A percentile compares a stretch with the other conserved stretches of the same genome.
These are phyloP conservation scores for Spermophilus dauricus DNA, from an alignment of 2,113 vertebrate species.

Conservation along the genomic window DNA sequence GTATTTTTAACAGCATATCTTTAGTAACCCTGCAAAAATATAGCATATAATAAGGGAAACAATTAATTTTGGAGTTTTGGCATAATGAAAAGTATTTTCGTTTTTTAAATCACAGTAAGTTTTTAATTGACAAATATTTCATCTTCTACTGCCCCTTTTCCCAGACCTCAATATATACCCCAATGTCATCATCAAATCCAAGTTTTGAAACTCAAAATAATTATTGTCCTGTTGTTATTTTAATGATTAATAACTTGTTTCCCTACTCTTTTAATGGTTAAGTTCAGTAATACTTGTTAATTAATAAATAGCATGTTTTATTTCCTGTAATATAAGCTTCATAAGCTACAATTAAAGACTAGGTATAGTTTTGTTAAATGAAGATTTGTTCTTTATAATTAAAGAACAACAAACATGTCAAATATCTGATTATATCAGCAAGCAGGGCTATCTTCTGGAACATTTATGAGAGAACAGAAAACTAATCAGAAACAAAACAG, in stretches of 20 bases:
- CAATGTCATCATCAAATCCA: not conserved
- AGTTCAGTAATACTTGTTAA: not conserved
- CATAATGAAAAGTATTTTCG: not conserved
- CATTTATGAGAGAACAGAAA: conserved; percentile 15
- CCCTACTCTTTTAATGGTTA: not conserved
- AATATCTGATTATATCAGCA: not conserved
- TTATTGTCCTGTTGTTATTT: not conserved
- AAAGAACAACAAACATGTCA: conserved; percentile 24
- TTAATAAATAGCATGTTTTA: not conserved
- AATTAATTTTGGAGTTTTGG: not conserved
- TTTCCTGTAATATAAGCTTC: not conserved
- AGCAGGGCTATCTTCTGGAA: not conserved
- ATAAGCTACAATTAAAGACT: not conserved
- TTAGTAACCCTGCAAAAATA: conserved; percentile 90
- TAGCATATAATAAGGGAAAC: not conserved
- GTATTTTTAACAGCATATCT: conserved; percentile 90
- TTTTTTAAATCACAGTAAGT: conserved; percentile 27
- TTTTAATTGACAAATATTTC: not conserved
- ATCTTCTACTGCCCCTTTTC: not conserved
- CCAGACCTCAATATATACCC: not conserved
- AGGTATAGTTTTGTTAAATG: conserved; percentile 44
- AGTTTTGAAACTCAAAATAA: not conserved
- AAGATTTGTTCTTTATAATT: conserved; percentile 59
- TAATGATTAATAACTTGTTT: not conserved
- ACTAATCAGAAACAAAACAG: conserved; percentile 26